Evolutionary conservation across 1,140 invertebrate species (phyloP).

Genomic region (Bemisia tabaci): DNA sequence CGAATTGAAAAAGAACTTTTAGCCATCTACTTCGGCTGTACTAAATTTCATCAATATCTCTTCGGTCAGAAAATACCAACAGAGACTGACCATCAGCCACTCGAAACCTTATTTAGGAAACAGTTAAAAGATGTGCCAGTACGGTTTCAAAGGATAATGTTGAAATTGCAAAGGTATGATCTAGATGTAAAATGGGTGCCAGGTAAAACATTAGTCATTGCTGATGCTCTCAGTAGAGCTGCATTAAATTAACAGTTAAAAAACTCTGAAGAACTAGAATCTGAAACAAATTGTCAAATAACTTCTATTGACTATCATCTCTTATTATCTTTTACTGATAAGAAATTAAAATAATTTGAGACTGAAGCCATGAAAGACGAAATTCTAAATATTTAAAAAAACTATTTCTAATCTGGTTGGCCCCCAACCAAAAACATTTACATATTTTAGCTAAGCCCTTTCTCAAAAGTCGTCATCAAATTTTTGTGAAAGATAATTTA

Average conservation of each 20-base stretch:
- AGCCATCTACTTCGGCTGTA: slow-evolving; percentile 23
- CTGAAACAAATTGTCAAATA: slow-evolving; percentile 1
- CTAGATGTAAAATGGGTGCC: slow-evolving; percentile 23
- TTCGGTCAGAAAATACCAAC: too few relatives aligned
- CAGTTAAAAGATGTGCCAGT: slow-evolving; percentile 16
- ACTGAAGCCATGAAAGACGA: slow-evolving; percentile 18
- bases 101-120: slow-evolving; percentile 24
- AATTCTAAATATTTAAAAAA: slow-evolving; percentile 13
- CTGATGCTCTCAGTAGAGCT: slow-evolving; percentile 25
- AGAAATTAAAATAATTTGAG: slow-evolving; percentile 15
- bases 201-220: slow-evolving; percentile 23
- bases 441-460: slow-evolving; percentile 17
- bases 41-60: slow-evolving; percentile 27
- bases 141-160: slow-evolving; percentile 30
- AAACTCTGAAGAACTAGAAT: background rate
- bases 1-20: slow-evolving; percentile 21
- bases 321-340: slow-evolving; percentile 10
- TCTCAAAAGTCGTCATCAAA: slow-evolving; percentile 18
- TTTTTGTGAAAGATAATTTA: slow-evolving; percentile 21
- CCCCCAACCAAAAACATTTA: slow-evolving; percentile 8
- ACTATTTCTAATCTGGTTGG: slow-evolving; percentile 18
- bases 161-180: slow-evolving; percentile 29
- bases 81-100: too few relatives aligned
- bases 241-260: slow-evolving; percentile 3
- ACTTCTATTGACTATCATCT: background rate